A percentile compares a stretch with the other conserved stretches of the same genome.
Conservation (phyloP, 2,113 vertebrate species). For the Eulemur macaco region DNA sequence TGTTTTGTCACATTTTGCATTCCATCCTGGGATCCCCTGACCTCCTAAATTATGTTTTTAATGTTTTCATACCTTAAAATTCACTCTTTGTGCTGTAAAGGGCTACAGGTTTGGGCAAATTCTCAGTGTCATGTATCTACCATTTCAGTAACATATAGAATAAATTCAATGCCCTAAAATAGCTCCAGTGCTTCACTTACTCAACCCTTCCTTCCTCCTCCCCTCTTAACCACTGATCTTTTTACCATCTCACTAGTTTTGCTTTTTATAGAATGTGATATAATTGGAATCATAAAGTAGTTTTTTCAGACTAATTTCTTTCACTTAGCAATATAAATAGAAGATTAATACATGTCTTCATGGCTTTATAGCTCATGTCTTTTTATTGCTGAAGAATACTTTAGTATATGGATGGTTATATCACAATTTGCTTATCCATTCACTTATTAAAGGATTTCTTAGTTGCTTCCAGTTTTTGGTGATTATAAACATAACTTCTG, state of each 20-base stretch:
- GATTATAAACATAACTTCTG: background rate
- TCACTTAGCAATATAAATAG: background rate
- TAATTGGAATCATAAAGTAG: background rate
- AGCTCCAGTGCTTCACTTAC: background rate
- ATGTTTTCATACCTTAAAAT: background rate
- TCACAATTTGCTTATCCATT: background rate
- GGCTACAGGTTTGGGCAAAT: background rate
- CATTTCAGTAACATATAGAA: background rate
- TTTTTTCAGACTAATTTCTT: background rate
- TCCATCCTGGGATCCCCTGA: background rate
- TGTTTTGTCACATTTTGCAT: background rate
- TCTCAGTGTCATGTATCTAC: background rate
- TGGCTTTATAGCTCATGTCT: background rate
- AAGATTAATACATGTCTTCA: background rate
- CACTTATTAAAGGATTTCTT: background rate
- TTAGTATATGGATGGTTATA: background rate
- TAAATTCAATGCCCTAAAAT: background rate
- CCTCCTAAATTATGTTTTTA: slow-evolving; percentile 26
- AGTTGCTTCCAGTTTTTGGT: background rate
- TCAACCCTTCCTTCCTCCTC: background rate
- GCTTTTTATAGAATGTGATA: background rate
- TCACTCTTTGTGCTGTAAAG: background rate
- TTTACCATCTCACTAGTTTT: slow-evolving; percentile 7
- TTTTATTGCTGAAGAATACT: background rate
- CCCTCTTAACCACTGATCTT: background rate